phyloP scores from a whole-genome alignment of 2,797 vertebrate genomes.

The Nyctibius grandis region DNA sequence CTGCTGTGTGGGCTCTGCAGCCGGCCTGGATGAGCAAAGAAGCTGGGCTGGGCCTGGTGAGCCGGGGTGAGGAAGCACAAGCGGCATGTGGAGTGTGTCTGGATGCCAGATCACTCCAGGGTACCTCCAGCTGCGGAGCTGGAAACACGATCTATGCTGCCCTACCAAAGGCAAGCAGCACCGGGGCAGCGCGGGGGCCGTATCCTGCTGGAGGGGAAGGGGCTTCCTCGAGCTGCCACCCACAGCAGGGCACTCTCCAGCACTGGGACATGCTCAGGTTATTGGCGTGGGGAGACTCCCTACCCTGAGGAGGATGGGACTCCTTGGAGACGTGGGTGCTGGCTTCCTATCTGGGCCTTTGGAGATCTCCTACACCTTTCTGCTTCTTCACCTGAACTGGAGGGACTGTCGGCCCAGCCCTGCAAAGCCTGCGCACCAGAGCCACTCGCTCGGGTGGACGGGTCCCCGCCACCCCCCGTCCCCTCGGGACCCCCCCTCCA shows the following conservation, averaged over 20 bases:
- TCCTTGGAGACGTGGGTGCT: background rate
- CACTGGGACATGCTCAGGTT: background rate
- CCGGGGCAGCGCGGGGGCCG: background rate
- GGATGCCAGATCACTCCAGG: background rate
- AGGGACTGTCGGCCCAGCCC: background rate
- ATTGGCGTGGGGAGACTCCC: rapidly evolving
- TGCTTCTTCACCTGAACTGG: background rate
- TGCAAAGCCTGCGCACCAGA: too few species aligned
- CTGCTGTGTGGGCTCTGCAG: background rate
- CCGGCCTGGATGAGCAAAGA: background rate
- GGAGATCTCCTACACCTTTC: too few species aligned
- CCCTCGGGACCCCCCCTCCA: background rate
- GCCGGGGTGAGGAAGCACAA: background rate
- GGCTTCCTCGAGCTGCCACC: background rate
- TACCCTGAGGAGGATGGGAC: background rate
- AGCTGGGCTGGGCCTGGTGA: background rate
- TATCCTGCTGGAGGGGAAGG: background rate
- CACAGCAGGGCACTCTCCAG: background rate
- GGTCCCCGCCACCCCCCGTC: background rate
- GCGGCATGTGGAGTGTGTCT: rapidly evolving
- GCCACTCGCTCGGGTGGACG: rapidly evolving
- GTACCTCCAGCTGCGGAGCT: background rate
- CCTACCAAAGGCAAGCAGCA: background rate
- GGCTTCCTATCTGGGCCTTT: background rate
- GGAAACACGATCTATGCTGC: background rate